Evolutionary conservation across 53 echinoderm and acorn worm species (phyloP), one percentile per base, ranked within the genome.

Genomic region (Mesocentrotus franciscanus): DNA sequence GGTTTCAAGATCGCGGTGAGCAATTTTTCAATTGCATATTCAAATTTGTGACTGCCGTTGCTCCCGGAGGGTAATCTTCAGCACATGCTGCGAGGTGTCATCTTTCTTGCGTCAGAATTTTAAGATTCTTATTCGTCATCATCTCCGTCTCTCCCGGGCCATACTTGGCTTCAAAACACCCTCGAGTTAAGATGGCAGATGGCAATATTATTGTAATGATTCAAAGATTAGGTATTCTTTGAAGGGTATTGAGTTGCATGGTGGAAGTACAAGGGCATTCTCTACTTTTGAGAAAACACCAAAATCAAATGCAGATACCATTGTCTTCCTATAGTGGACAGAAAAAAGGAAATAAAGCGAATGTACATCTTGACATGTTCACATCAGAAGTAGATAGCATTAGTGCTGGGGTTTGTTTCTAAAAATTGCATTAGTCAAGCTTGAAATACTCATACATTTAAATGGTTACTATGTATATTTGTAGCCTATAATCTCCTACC

Each of bases 51-150:
- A 13, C 81, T 42, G 36, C 36, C 33, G 81, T n/a, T 87, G 24
- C 11, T 34, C 39, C 58, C 87, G 59, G 58, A 87, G 57, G 26
- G 12, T 87, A 57, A 87, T 87, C 87, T 87, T 87, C 9, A 87
- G 57, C 87, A 87, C 59, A 2, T 58, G 58, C n/a, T 57, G n/a
- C 27, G 15, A 26, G 87, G 87, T 56, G 10, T 87, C 87, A 35
- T 26, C 59, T 87, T 87, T 87, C 87, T 87, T 58, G 87, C 57
- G 59, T 87, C 87, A 87, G 87, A 56, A 58, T 57, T n/a, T 87
- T 56, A 4, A 58, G 58, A 81, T 81, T 33, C 42, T 4, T 36
- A 17, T 36, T 81, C 12, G 33, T 81, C 42, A 81, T 81, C 79
- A 18, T 35, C 81, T 17, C 33, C 34, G 22, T 8, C 8, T 81